phyloP scores from a whole-genome alignment of 2,888 invertebrate species.

The Drosophila testacea region DNA sequence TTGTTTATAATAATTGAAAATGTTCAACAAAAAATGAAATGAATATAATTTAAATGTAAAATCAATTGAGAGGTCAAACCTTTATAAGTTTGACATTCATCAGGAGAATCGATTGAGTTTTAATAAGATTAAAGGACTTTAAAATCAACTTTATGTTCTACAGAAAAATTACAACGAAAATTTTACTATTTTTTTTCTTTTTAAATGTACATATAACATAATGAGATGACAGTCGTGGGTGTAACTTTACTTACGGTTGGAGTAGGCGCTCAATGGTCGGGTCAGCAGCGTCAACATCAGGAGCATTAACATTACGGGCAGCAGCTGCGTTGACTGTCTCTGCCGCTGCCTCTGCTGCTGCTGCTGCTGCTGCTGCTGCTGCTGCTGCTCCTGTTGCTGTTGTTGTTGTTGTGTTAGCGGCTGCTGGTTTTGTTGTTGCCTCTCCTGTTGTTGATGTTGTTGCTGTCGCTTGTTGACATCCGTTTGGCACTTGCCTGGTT shows the following conservation, averaged over 20 bases:
- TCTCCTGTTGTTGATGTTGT: slow-evolving; percentile 19
- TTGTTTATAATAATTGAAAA: too few species aligned
- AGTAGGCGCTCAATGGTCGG: slow-evolving; percentile 58
- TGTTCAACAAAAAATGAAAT: too few species aligned
- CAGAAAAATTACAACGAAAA: too few species aligned
- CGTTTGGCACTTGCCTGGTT: slow-evolving; percentile 39
- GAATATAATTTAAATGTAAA: too few species aligned
- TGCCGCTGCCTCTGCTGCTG: slow-evolving; percentile 31
- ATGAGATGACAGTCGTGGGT: too few species aligned
- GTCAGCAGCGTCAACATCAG: slow-evolving; percentile 62
- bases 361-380: slow-evolving; percentile 26
- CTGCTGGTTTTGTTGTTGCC: neutral
- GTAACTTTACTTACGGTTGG: slow-evolving; percentile 66
- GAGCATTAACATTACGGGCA: slow-evolving; percentile 61
- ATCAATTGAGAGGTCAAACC: too few species aligned
- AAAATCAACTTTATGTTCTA: too few species aligned
- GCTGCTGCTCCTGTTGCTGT: neutral
- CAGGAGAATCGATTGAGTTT: too few species aligned
- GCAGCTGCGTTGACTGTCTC: slow-evolving; percentile 39
- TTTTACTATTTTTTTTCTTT: too few species aligned
- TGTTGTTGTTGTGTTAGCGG: slow-evolving; percentile 28
- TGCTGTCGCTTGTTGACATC: slow-evolving; percentile 35
- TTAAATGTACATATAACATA: too few species aligned
- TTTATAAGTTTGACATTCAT: too few species aligned
- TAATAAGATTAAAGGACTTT: too few species aligned